Conservation (phyloP, 35 echinoderm and acorn worm species). For the Heliocidaris tuberculata region DNA sequence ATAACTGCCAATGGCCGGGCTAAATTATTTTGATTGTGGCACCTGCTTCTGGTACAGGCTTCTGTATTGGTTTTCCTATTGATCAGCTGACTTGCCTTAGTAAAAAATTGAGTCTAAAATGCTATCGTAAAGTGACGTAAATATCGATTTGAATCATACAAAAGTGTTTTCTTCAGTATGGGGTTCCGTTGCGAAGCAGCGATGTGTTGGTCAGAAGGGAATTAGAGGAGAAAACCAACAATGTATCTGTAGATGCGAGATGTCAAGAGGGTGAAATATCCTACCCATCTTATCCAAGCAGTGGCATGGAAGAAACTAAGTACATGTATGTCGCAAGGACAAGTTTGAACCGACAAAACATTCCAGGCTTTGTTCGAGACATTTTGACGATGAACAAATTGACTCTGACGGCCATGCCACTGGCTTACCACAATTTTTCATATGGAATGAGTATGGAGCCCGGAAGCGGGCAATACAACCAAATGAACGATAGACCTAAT, state of each 20-base stretch:
- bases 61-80: too few species aligned
- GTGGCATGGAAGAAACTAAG: background rate
- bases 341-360: background rate
- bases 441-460: background rate
- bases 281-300: background rate
- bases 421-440: background rate
- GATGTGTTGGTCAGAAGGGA: background rate
- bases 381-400: background rate
- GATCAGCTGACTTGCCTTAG: too few species aligned
- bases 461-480: background rate
- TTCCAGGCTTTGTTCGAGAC: background rate
- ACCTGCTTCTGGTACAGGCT: too few species aligned
- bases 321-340: background rate
- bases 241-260: background rate
- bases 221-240: background rate
- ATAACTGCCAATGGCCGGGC: too few species aligned
- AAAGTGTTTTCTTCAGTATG: background rate
- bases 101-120: background rate
- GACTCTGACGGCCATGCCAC: background rate
- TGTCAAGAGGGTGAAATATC: background rate
- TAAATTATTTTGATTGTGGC: too few species aligned
- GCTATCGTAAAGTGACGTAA: too few species aligned
- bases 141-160: background rate
- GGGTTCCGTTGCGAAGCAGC: background rate
- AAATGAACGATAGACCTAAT: background rate